phyloP scores from a whole-genome alignment of 2,888 invertebrate species.

The Morinoia aosen region DNA sequence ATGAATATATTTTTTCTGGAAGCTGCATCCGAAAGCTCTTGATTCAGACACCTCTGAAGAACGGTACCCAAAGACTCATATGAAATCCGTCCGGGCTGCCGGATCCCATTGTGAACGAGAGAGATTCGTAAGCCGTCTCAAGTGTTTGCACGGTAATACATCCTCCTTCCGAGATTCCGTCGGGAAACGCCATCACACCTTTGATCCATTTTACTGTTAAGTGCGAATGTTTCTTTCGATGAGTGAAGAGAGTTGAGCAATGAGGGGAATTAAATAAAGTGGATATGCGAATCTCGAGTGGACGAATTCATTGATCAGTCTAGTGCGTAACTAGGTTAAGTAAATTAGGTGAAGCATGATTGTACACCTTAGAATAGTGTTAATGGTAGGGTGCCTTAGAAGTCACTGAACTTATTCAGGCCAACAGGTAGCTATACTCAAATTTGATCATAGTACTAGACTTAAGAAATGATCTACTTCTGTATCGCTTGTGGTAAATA shows the following conservation, averaged over 20 bases:
- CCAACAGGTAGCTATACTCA: too few relatives aligned
- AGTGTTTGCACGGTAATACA: slow-evolving; percentile 48
- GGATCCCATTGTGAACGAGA: slow-evolving; percentile 28
- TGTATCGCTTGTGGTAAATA: too few relatives aligned
- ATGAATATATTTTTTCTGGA: background rate
- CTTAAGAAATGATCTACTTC: too few relatives aligned
- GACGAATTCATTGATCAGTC: too few relatives aligned
- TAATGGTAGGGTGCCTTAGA: too few relatives aligned
- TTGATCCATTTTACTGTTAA: background rate
- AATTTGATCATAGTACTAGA: too few relatives aligned
- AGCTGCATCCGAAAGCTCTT: slow-evolving; percentile 33
- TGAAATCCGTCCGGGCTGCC: background rate
- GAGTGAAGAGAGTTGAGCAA: background rate
- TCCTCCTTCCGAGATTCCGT: background rate
- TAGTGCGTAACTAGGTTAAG: too few relatives aligned
- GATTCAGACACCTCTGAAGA: slow-evolving; percentile 27
- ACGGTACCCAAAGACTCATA: background rate
- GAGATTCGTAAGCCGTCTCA: slow-evolving; percentile 34
- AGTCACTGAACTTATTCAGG: too few relatives aligned
- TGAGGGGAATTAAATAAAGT: too few relatives aligned
- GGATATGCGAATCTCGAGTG: too few relatives aligned
- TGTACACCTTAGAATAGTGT: too few relatives aligned
- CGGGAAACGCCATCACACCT: background rate
- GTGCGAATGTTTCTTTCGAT: background rate
- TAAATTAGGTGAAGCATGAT: too few relatives aligned